These are phyloP conservation scores for Listrodromus nycthemerus DNA, from an alignment of 2,888 invertebrate genomes.

Conservation along the genomic window DNA sequence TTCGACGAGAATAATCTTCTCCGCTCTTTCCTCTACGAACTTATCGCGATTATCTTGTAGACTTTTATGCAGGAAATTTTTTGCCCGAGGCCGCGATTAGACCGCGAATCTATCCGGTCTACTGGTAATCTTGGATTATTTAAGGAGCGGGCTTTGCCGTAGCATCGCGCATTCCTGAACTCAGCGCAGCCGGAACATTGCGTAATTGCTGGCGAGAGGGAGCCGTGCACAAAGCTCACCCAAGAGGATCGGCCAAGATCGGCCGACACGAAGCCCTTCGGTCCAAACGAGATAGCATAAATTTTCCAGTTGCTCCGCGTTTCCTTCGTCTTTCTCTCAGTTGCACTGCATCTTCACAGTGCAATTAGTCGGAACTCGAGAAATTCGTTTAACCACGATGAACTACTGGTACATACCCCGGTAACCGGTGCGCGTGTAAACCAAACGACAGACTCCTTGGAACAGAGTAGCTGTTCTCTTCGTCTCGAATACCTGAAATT, in stretches of 20 bases:
- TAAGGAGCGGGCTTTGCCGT: conserved; percentile 61
- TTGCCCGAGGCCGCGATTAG: conserved; percentile 33
- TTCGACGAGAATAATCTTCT: conserved; percentile 24
- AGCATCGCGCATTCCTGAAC: conserved; percentile 66
- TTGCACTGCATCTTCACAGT: conserved; percentile 56
- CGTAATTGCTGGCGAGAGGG: conserved; percentile 73
- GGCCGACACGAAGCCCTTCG: conserved; percentile 61
- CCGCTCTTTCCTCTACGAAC: conserved; percentile 34
- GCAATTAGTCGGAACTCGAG: conserved; percentile 79
- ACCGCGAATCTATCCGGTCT: background rate
- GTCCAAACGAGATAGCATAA: conserved; percentile 74
- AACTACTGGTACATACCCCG: conserved; percentile 45
- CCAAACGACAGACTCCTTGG: conserved; percentile 9
- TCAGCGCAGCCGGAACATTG: conserved; percentile 72
- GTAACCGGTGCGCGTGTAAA: conserved; percentile 33
- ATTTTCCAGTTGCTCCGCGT: conserved; percentile 71
- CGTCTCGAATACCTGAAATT: background rate
- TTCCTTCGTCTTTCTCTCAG: conserved; percentile 62
- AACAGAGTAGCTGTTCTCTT: background rate
- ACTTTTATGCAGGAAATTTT: conserved; percentile 25
- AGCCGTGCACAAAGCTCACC: conserved; percentile 54
- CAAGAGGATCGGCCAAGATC: conserved; percentile 60
- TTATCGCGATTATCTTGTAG: conserved; percentile 42
- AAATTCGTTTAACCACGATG: conserved; percentile 71
- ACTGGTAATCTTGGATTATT: conserved; percentile 52